Conservation (phyloP, 1,140 invertebrate genomes). For the Zelostemma sp. region DNA sequence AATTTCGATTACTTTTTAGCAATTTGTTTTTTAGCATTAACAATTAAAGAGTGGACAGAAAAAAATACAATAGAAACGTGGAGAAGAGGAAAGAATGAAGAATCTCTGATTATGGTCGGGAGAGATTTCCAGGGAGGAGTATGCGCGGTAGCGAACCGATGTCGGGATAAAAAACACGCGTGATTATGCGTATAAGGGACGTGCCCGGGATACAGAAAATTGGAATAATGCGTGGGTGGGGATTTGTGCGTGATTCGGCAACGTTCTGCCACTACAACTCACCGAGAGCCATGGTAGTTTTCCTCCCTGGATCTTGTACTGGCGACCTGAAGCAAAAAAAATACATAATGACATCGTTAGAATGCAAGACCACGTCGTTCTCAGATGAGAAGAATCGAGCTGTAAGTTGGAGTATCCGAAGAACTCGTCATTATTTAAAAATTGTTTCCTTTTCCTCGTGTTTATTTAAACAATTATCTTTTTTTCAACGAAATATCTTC, state of each 20-base stretch:
- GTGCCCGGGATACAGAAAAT: constrained; percentile 49
- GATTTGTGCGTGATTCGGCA: constrained; percentile 48
- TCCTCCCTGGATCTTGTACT: constrained; percentile 34
- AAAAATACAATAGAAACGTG: too few relatives aligned
- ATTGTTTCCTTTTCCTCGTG: not conserved
- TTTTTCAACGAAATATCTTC: too few relatives aligned
- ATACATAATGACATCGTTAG: constrained; percentile 33
- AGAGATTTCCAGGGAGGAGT: constrained; percentile 40
- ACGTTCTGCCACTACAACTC: constrained; percentile 46
- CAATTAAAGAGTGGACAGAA: too few relatives aligned
- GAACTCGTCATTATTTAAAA: not conserved
- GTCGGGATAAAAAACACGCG: constrained; percentile 38
- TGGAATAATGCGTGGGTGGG: constrained; percentile 50
- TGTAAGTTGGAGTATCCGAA: constrained; percentile 27
- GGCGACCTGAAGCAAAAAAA: constrained; percentile 51
- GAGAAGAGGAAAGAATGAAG: too few relatives aligned
- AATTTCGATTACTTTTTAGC: too few relatives aligned
- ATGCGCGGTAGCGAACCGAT: constrained; percentile 47
- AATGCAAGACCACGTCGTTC: constrained; percentile 29
- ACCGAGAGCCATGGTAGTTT: constrained; percentile 62
- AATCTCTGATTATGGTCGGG: constrained; percentile 35
- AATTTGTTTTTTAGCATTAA: too few relatives aligned
- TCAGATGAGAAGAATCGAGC: constrained; percentile 7
- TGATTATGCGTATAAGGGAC: constrained; percentile 55
- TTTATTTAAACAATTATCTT: too few relatives aligned